Evolutionary conservation across 2,888 invertebrate species (phyloP).

Genomic region (Drosophila demipolita): DNA sequence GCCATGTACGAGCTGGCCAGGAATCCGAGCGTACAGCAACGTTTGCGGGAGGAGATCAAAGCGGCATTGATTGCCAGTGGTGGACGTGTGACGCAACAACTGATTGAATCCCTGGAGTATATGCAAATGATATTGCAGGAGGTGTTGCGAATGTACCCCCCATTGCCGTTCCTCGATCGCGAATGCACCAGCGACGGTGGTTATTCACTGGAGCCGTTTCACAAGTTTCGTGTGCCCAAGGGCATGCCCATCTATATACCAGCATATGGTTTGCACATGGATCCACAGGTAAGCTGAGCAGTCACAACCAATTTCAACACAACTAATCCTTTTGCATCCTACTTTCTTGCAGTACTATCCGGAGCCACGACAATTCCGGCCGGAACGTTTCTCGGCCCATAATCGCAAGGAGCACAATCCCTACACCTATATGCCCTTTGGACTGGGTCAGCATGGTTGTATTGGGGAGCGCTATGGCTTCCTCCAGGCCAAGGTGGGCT

Average conservation of each 20-base stretch:
- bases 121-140: slow-evolving; percentile 84
- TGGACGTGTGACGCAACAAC: slow-evolving; percentile 83
- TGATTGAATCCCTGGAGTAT: slow-evolving; percentile 84
- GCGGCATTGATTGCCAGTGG: slow-evolving; percentile 77
- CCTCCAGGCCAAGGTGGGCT: slow-evolving; percentile 83
- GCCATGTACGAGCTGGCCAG: slow-evolving; percentile 85
- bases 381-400: slow-evolving; percentile 83
- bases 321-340: neutral
- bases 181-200: slow-evolving; percentile 73
- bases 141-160: slow-evolving; percentile 83
- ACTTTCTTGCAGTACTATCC: slow-evolving; percentile 77
- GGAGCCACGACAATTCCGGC: slow-evolving; percentile 82
- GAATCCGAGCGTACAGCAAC: slow-evolving; percentile 84
- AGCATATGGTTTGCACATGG: slow-evolving; percentile 82
- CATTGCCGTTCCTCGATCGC: slow-evolving; percentile 83
- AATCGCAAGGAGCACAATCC: slow-evolving; percentile 81
- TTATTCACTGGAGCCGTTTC: slow-evolving; percentile 77
- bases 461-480: slow-evolving; percentile 84
- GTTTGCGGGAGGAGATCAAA: slow-evolving; percentile 85
- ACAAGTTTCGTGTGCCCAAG: slow-evolving; percentile 73
- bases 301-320: neutral
- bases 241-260: slow-evolving; percentile 84
- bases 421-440: slow-evolving; percentile 84
- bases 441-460: slow-evolving; percentile 84
- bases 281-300: slow-evolving; percentile 75